These are phyloP conservation scores for Chiridota heheva DNA, from an alignment of 35 echinoderm and acorn worm genomes.

Conservation along the genomic window DNA sequence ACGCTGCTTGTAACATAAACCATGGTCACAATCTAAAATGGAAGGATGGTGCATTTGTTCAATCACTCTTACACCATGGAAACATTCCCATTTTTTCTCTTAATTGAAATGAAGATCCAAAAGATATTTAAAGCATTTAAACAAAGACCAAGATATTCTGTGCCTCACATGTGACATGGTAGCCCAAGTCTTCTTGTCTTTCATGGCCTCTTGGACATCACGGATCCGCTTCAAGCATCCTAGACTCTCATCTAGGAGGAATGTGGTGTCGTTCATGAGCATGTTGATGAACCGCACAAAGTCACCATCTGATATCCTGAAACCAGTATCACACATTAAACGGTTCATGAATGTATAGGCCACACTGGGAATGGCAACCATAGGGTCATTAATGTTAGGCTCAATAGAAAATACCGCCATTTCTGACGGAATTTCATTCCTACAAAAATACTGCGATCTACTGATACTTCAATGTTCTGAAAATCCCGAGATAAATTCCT, in stretches of 20 bases:
- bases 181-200: constrained; percentile 77
- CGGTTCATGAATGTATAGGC: no score
- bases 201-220: constrained; percentile 87
- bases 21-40: no score
- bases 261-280: constrained; percentile 99
- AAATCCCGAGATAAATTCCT: no score
- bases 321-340: no score
- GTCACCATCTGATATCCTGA: constrained; percentile 54
- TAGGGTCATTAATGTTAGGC: no score
- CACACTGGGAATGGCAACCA: no score
- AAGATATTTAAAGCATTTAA: neutral
- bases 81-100: neutral
- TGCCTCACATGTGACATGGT: constrained; percentile 64
- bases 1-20: no score
- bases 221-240: constrained; percentile 92
- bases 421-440: no score
- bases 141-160: no score
- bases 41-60: neutral
- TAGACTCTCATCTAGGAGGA: constrained; percentile 95
- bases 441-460: no score
- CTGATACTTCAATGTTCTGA: no score
- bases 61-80: neutral
- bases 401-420: no score
- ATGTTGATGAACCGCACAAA: constrained; percentile 99
- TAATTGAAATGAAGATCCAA: neutral